phyloP scores from a whole-genome alignment of 2,797 vertebrate genomes.

The Alosa sapidissima region DNA sequence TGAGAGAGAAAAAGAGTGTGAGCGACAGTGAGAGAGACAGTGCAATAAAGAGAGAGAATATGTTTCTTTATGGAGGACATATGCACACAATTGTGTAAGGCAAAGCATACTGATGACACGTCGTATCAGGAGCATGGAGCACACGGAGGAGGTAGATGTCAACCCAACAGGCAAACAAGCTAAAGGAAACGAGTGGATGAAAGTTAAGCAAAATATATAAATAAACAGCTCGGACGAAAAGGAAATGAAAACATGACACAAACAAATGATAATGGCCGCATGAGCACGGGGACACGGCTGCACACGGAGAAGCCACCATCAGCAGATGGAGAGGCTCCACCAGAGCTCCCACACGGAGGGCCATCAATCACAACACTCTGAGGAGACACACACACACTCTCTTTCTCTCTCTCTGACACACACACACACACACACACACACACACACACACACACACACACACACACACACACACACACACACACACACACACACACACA shows the following conservation, averaged over 20 bases:
- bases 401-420: neutral
- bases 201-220: neutral
- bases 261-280: slow-evolving; percentile 64
- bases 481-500: too few species aligned
- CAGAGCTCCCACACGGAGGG: slow-evolving; percentile 59
- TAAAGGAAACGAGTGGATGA: neutral
- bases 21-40: too few species aligned
- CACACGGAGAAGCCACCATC: slow-evolving; percentile 51
- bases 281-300: slow-evolving; percentile 58
- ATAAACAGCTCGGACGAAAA: slow-evolving; percentile 19
- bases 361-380: slow-evolving; percentile 60
- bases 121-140: neutral
- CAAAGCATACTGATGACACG: neutral
- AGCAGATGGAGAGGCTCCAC: slow-evolving; percentile 66
- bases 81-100: neutral
- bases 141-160: neutral
- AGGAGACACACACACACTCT: neutral
- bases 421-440: too few species aligned
- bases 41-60: too few species aligned
- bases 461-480: neutral
- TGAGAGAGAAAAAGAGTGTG: neutral
- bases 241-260: slow-evolving; percentile 48
- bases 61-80: neutral
- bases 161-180: neutral
- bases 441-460: too few species aligned